Evolutionary conservation across 2,113 vertebrate species (phyloP).

Genomic region (Oreochromis spilurus): DNA sequence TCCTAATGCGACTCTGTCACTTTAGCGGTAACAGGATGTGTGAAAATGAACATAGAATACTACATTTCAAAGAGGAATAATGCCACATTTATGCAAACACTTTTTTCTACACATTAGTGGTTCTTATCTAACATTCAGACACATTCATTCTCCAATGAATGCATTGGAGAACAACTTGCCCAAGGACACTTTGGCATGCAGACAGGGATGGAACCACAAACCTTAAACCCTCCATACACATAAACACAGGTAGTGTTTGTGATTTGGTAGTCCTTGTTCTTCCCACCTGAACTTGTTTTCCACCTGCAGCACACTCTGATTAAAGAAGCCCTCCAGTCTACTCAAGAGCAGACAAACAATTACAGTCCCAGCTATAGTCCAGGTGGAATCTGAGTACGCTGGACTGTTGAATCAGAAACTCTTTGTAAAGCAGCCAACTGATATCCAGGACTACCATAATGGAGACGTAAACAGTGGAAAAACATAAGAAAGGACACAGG

Average conservation of each 20-base stretch:
- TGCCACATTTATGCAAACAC: neutral
- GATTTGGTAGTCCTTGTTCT: neutral
- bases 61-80: neutral
- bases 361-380: neutral
- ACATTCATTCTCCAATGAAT: fast-evolving
- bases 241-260: neutral
- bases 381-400: fast-evolving
- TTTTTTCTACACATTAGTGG: neutral
- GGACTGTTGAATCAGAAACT: neutral
- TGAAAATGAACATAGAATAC: neutral
- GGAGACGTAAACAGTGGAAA: neutral
- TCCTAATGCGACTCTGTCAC: fast-evolving
- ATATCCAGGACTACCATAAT: neutral
- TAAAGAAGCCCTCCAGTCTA: neutral
- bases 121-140: neutral
- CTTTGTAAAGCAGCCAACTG: neutral
- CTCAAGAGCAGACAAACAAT: neutral
- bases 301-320: neutral
- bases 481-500: neutral
- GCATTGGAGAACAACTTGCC: neutral
- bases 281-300: neutral
- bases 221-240: neutral
- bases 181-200: fast-evolving
- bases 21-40: neutral
- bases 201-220: neutral